A percentile compares a stretch with the other conserved stretches of the same genome.
phyloP scores from a whole-genome alignment of 2,113 vertebrate genomes.

The Lophotis ruficrista region DNA sequence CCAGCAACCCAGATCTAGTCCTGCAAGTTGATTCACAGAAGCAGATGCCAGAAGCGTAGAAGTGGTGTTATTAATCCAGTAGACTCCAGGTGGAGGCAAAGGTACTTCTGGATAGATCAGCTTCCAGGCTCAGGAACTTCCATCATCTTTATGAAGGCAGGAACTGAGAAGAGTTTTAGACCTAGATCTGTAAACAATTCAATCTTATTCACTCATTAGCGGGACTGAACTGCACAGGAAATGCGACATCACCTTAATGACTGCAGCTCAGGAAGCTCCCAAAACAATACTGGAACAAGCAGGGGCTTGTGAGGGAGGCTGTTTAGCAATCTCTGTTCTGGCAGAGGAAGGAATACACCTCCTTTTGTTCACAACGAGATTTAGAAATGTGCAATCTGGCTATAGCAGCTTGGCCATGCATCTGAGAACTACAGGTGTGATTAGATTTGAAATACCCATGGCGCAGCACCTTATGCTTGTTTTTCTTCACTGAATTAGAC shows the following conservation, averaged over 20 bases:
- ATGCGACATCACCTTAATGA: rapidly evolving
- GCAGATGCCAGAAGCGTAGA: neutral
- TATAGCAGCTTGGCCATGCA: neutral
- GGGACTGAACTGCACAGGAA: neutral
- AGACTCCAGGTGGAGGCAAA: conserved; percentile 42
- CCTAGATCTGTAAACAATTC: neutral
- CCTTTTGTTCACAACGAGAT: neutral
- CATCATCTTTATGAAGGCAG: neutral
- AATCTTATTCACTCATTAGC: neutral
- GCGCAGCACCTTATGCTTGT: neutral
- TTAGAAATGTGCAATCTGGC: neutral
- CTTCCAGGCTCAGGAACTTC: neutral
- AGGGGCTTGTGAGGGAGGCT: neutral
- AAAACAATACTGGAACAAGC: neutral
- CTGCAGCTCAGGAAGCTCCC: neutral
- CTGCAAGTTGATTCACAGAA: neutral
- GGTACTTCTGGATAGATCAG: neutral
- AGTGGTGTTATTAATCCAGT: neutral
- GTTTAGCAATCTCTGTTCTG: neutral
- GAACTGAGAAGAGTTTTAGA: neutral
- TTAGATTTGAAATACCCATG: neutral
- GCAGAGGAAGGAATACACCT: neutral
- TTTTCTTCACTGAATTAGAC: neutral
- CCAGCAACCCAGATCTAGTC: neutral
- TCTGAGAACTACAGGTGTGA: neutral